These are phyloP conservation scores for Denticeps clupeoides DNA, from an alignment of 2,797 vertebrate genomes.

Conservation along the genomic window DNA sequence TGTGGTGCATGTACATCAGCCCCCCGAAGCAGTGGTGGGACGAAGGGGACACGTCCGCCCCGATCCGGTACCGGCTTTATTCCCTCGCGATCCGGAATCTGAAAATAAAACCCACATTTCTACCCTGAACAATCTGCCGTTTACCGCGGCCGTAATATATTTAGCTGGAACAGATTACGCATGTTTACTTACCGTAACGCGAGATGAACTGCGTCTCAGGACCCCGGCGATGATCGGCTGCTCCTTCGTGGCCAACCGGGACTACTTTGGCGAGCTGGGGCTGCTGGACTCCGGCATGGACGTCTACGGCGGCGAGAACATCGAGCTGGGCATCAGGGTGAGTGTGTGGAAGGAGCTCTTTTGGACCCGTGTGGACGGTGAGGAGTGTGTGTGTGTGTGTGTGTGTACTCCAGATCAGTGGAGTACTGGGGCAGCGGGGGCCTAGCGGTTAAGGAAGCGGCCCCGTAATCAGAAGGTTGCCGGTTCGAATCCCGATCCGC, in stretches of 20 bases:
- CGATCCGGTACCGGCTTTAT: constrained; percentile 71
- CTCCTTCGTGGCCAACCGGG: constrained; percentile 85
- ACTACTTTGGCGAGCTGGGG: constrained; percentile 87
- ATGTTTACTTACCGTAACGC: too few species aligned
- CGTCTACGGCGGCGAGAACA: constrained; percentile 94
- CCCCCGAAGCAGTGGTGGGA: constrained; percentile 96
- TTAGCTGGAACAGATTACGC: too few species aligned
- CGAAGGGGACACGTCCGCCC: constrained; percentile 78
- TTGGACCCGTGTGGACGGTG: too few species aligned
- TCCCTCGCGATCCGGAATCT: neutral
- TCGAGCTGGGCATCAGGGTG: constrained; percentile 98
- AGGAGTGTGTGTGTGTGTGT: neutral
- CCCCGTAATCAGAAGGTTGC: too few species aligned
- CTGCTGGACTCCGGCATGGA: constrained; percentile 95
- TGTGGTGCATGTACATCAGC: constrained; percentile 98
- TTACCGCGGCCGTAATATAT: too few species aligned
- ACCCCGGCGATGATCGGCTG: constrained; percentile 97
- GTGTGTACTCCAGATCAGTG: too few species aligned
- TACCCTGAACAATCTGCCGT: neutral
- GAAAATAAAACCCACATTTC: neutral
- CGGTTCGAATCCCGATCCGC: too few species aligned
- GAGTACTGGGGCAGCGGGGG: too few species aligned
- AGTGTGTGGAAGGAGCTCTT: too few species aligned
- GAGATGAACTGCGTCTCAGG: constrained; percentile 60
- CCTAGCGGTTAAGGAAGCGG: too few species aligned